Conservation (phyloP, 2,113 vertebrate genomes). For the Cettia cetti region DNA sequence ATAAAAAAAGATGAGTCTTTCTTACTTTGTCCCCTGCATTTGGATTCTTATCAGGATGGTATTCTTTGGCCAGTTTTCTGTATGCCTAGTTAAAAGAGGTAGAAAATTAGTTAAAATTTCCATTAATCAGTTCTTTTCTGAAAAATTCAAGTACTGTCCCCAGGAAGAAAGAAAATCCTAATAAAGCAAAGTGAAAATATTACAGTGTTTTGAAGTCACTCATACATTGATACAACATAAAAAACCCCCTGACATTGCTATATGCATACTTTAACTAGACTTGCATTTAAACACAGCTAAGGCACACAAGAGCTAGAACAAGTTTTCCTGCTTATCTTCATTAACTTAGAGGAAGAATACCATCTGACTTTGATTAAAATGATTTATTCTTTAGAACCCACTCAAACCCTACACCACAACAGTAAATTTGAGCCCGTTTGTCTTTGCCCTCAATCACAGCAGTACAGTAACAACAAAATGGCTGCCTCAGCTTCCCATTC, state of each 20-base stretch:
- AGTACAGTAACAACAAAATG: conserved; percentile 24
- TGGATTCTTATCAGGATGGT: conserved; percentile 98
- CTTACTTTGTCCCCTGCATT: conserved; percentile 98
- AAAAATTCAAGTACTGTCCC: not conserved
- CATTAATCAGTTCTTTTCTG: not conserved
- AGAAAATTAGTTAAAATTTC: not conserved
- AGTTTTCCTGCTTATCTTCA: not conserved
- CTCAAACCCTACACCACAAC: not conserved
- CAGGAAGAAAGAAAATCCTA: not conserved
- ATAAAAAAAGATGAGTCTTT: not conserved
- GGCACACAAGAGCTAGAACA: not conserved
- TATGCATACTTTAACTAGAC: not conserved
- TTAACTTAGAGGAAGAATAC: not conserved
- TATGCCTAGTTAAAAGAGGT: conserved; percentile 82
- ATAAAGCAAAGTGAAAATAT: not conserved
- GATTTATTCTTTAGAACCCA: not conserved
- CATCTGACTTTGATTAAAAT: not conserved
- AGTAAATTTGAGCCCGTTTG: not conserved
- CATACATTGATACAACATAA: not conserved
- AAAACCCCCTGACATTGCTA: not conserved
- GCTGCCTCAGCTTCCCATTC: not conserved
- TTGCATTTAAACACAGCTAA: not conserved
- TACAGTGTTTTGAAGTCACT: not conserved
- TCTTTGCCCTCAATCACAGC: not conserved
- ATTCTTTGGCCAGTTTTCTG: conserved; percentile 96